Base-by-base conservation (phyloP, 2,113 vertebrate genomes). In the Bathybates hornii region DNA sequence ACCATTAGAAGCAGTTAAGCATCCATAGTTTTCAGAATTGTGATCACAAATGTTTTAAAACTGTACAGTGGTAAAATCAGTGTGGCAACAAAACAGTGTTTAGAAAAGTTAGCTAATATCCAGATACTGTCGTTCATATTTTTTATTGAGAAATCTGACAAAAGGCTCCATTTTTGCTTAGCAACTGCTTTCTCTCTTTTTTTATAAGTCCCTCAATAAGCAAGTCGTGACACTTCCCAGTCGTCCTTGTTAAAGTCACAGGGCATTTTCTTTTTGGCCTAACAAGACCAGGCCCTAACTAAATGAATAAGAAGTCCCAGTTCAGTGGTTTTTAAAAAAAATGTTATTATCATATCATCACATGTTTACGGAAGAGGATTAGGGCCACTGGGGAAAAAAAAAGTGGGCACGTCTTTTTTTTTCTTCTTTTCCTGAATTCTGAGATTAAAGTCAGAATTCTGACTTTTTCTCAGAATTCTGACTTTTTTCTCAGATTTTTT, bases 291-390 rank as follows among this genome's bases (percentile, higher is more conserved):
- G 34, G 19, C 7, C 63, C 63, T 24, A 21, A 41, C 34, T 41
- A 43, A 71, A 71, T 9, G 66, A 71, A 71, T 71, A 14, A 43
- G n/a, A 43, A 41, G 7, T 41, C 41, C 34, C 34, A 68, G 63
- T 68, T 41, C n/a, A 41, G 36, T 21, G 4, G 4, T 59, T 29
- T 6, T 0, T 32, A 6, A 6, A 61, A 29, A 32, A 5, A 1
- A 0, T 0, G 29, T 3, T 59, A 16, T 16, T 59, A 59, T 59
- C 13, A 59, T 16, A 59, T 29, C 56, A 59, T 59, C 13, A 32
- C 36, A 32, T 32, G 4, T 9, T 27, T 9, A 21, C 52, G 24
- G 24, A 24, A 24, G 24, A 24, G 24, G 24, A 24, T 24, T 24
- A 24, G 24, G 24, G 24, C 24, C 24, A 24, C 24, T 24, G 24